Conservation (phyloP, 2,888 invertebrate species). For the Sesia apiformis region DNA sequence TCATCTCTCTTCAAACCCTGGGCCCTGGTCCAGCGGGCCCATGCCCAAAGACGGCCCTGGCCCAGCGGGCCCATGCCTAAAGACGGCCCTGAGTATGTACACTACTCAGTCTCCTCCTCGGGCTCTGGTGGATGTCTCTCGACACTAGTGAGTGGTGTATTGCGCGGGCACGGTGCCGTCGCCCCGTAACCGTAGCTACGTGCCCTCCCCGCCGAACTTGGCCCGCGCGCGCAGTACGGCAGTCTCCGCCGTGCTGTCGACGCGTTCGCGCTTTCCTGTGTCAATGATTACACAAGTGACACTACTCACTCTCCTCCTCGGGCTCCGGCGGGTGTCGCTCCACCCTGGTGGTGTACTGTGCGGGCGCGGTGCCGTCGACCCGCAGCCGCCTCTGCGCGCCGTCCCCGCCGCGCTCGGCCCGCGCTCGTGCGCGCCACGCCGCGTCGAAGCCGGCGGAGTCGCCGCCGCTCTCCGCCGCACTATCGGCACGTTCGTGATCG, state of each 20-base stretch:
- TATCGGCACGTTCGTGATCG: neutral
- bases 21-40: no score
- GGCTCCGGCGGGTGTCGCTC: slow-evolving; percentile 19
- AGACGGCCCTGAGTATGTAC: no score
- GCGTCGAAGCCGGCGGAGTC: slow-evolving; percentile 1
- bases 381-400: slow-evolving; percentile 24
- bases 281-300: no score
- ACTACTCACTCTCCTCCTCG: slow-evolving; percentile 46
- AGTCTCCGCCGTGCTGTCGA: neutral
- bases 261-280: neutral
- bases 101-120: slow-evolving; percentile 46
- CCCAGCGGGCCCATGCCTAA: no score
- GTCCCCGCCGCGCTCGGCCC: no score
- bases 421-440: slow-evolving; percentile 16
- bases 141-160: slow-evolving; percentile 54
- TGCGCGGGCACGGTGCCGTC: slow-evolving; percentile 30
- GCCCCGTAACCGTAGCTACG: slow-evolving; percentile 19
- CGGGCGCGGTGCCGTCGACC: slow-evolving; percentile 27
- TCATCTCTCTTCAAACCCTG: no score
- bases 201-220: slow-evolving; percentile 4
- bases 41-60: no score
- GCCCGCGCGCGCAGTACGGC: slow-evolving; percentile 13
- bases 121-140: slow-evolving; percentile 19
- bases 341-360: slow-evolving; percentile 48
- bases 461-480: neutral